These are phyloP conservation scores for Beaufortia kweichowensis DNA, from an alignment of 2,113 vertebrate genomes.

Conservation along the genomic window DNA sequence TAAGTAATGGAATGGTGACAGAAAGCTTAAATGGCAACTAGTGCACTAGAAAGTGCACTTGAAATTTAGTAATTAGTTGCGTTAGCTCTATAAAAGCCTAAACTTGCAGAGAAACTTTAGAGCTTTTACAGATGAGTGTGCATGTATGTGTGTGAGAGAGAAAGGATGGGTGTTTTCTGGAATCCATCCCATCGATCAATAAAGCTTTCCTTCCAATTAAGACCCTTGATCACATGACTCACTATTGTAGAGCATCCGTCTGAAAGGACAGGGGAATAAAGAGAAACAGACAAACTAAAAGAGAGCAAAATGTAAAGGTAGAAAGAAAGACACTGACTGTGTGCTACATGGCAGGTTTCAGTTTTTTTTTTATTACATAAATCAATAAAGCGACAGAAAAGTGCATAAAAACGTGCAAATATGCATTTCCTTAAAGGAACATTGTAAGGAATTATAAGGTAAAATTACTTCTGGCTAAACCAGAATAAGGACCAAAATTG, in stretches of 20 bases:
- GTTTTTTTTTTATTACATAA: not conserved
- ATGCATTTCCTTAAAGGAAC: too few species aligned
- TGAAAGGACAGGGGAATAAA: conserved; percentile 35
- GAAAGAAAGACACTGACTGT: not conserved
- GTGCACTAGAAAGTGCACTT: not conserved
- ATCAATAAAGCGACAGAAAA: not conserved
- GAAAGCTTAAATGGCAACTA: not conserved
- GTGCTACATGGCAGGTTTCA: not conserved
- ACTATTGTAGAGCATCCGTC: conserved; percentile 26
- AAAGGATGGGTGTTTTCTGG: conserved; percentile 45
- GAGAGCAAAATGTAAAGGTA: not conserved
- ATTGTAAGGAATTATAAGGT: too few species aligned
- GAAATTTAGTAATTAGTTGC: not conserved
- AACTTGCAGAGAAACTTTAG: conserved; percentile 21
- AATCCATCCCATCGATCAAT: conserved; percentile 53
- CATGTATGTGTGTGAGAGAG: conserved; percentile 25
- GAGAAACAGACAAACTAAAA: conserved; percentile 13
- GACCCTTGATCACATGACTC: conserved; percentile 48
- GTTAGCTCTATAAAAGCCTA: not conserved
- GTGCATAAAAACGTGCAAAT: too few species aligned
- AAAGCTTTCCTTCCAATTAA: conserved; percentile 52
- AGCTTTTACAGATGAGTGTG: conserved; percentile 9
- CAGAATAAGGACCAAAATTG: too few species aligned
- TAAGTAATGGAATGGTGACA: not conserved
- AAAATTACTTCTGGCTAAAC: too few species aligned